phyloP scores from a whole-genome alignment of 2,113 vertebrate species.

The Crotalus horridus region DNA sequence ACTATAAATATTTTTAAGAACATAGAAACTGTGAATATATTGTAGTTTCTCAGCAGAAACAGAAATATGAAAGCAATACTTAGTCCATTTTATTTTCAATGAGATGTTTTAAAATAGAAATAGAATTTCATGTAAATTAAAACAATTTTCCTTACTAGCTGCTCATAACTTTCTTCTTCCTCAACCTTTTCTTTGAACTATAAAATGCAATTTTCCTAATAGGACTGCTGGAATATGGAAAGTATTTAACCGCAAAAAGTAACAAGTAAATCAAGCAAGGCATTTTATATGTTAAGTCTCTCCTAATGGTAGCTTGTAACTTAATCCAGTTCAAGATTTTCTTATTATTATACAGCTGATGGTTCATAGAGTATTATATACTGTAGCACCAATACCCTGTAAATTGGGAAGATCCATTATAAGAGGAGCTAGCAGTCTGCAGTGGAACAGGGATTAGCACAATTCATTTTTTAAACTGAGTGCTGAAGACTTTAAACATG shows the following conservation, averaged over 20 bases:
- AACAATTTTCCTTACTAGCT: neutral
- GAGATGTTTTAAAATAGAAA: slow-evolving; percentile 7
- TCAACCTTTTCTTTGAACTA: neutral
- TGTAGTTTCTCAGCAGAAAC: neutral
- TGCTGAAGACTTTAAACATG: neutral
- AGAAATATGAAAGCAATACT: neutral
- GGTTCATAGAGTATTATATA: neutral
- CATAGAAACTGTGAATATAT: slow-evolving; percentile 2
- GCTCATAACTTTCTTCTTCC: neutral
- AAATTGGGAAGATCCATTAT: neutral
- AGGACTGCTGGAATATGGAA: neutral
- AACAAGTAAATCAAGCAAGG: neutral
- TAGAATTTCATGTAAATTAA: slow-evolving; percentile 6
- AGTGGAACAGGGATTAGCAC: neutral
- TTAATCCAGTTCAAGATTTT: neutral
- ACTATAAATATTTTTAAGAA: slow-evolving; percentile 11
- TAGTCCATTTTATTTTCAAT: slow-evolving; percentile 23
- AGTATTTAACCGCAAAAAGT: neutral
- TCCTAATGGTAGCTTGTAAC: neutral
- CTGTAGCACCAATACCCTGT: neutral
- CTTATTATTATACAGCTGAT: neutral
- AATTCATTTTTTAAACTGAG: neutral
- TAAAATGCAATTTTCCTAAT: neutral
- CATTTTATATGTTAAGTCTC: neutral
- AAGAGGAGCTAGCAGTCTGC: neutral